Evolutionary conservation across 1,140 invertebrate genomes (phyloP).

Genomic region (Neodiprion pinetum): DNA sequence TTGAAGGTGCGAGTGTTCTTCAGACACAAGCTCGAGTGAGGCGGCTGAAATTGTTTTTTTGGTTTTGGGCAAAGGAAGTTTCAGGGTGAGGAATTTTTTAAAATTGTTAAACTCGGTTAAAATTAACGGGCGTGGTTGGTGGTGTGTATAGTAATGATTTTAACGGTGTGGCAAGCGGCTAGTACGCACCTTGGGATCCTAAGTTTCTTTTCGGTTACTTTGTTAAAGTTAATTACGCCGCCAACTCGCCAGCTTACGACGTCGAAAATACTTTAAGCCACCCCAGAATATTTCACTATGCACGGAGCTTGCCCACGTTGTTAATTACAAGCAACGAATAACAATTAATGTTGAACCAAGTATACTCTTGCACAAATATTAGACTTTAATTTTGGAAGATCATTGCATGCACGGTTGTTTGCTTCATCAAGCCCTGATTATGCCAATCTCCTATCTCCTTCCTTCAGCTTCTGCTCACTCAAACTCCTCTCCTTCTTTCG

Average conservation of each 20-base stretch:
- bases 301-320: background rate
- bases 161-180: background rate
- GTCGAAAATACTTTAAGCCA: background rate
- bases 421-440: background rate
- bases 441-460: background rate
- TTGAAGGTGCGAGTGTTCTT: too few relatives aligned
- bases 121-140: background rate
- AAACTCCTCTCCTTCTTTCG: background rate
- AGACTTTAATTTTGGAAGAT: background rate
- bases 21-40: too few relatives aligned
- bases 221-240: background rate
- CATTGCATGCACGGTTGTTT: background rate
- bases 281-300: background rate
- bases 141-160: background rate
- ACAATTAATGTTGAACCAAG: too few relatives aligned
- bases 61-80: too few relatives aligned
- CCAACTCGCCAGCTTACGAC: background rate
- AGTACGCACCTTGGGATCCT: background rate
- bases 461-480: background rate
- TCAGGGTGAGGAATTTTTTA: too few relatives aligned
- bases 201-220: background rate
- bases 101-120: background rate
- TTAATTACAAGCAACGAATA: background rate
- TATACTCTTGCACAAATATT: background rate
- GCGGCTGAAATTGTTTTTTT: too few relatives aligned